Percentiles rank a stretch among this genome's conserved stretches.
These are phyloP conservation scores for Tenthredo livida DNA, from an alignment of 2,888 invertebrate species.

Conservation along the genomic window DNA sequence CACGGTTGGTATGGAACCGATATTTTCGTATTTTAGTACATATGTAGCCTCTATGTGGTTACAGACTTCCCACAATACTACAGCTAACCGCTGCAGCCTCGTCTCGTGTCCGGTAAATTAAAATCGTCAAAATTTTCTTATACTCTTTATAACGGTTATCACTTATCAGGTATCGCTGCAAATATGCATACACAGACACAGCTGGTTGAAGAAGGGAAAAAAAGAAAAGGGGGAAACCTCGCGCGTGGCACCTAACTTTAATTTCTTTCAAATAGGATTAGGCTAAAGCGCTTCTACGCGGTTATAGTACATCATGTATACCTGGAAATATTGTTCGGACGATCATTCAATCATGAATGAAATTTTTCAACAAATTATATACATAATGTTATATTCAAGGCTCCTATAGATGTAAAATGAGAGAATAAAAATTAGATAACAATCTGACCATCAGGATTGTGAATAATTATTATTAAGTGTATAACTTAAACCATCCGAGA, in stretches of 20 bases:
- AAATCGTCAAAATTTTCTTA: background rate
- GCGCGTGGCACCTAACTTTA: conserved; percentile 19
- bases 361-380: background rate
- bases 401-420: background rate
- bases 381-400: background rate
- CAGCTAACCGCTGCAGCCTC: background rate
- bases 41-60: background rate
- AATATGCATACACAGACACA: background rate
- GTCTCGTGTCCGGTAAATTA: background rate
- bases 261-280: conserved; percentile 45
- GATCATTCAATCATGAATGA: background rate
- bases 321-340: background rate
- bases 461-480: background rate
- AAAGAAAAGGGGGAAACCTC: conserved; percentile 36
- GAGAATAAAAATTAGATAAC: background rate
- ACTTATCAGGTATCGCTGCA: background rate
- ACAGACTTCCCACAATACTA: background rate
- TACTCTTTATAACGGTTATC: background rate
- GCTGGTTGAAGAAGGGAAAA: background rate
- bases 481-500: background rate
- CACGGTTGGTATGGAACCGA: conserved; percentile 13
- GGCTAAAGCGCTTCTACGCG: conserved; percentile 23
- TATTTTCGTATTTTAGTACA: conserved; percentile 32
- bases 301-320: background rate
- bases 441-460: background rate